These are phyloP conservation scores for Pseudobourletiella spinata DNA, from an alignment of 1,140 invertebrate genomes.

Conservation along the genomic window DNA sequence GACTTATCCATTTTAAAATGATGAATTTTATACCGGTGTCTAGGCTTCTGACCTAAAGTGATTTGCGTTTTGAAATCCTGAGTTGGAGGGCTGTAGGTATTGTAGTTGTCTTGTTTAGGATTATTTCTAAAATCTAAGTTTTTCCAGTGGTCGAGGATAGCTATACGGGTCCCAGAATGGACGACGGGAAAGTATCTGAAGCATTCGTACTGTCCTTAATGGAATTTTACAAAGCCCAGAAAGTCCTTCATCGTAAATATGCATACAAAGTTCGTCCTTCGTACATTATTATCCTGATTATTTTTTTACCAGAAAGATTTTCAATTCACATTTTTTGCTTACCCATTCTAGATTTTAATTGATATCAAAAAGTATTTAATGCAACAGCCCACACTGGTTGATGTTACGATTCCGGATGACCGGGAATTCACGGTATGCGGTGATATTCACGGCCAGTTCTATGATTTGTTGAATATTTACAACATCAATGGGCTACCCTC, in stretches of 20 bases:
- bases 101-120: neutral
- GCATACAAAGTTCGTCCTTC: conserved; percentile 81
- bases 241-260: conserved; percentile 92
- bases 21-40: conserved; percentile 26
- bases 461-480: conserved; percentile 97
- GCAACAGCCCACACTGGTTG: conserved; percentile 75
- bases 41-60: conserved; percentile 30
- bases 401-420: conserved; percentile 75
- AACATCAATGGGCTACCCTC: conserved; percentile 92
- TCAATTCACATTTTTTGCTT: neutral
- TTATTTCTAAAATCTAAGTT: neutral
- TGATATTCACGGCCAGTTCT: conserved; percentile 99
- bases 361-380: conserved; percentile 80
- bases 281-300: too few species aligned
- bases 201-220: conserved; percentile 79
- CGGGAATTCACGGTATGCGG: conserved; percentile 98
- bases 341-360: conserved; percentile 68
- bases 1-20: too few species aligned
- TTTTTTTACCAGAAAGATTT: neutral
- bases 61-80: conserved; percentile 4
- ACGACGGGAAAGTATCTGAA: conserved; percentile 69
- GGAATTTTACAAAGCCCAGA: conserved; percentile 81
- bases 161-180: conserved; percentile 83
- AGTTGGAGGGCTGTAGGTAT: neutral
- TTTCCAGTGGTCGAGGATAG: conserved; percentile 79